These are phyloP conservation scores for Odontothrips loti DNA, from an alignment of 2,888 invertebrate species.

Conservation along the genomic window DNA sequence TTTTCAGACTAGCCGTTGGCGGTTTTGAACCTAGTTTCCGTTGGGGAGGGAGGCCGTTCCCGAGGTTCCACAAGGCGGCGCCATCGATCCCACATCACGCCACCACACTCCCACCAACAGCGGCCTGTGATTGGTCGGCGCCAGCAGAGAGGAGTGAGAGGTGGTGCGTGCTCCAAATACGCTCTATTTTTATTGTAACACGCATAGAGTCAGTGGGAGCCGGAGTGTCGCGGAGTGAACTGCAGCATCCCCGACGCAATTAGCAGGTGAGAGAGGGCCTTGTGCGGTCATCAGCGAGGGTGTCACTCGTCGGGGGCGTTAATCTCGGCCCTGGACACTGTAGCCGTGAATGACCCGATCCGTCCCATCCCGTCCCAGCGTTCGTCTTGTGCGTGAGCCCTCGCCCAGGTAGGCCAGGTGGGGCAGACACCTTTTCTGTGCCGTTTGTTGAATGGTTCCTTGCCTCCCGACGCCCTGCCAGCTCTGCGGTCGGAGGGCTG, in stretches of 20 bases:
- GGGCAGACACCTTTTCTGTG: no score
- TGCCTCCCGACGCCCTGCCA: no score
- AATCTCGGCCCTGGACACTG: background rate
- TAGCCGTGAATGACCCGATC: no score
- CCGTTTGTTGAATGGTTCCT: no score
- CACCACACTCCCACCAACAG: constrained; percentile 19
- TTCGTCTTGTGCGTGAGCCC: no score
- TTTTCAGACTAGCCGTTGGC: background rate
- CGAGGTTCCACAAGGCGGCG: background rate
- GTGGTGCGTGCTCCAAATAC: constrained; percentile 24
- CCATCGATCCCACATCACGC: constrained; percentile 9
- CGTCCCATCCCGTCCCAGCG: no score
- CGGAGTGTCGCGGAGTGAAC: background rate
- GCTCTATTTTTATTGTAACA: constrained; percentile 25
- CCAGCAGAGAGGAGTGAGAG: constrained; percentile 7
- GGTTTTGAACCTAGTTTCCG: background rate
- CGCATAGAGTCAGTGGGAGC: background rate
- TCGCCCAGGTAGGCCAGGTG: no score
- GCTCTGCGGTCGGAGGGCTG: no score
- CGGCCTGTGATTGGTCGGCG: background rate
- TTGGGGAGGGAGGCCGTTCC: background rate
- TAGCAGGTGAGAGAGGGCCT: background rate
- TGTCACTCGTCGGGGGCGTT: background rate
- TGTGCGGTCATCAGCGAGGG: background rate
- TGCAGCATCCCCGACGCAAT: constrained; percentile 3